Evolutionary conservation across 2,888 invertebrate species (phyloP).

Genomic region (Polymixis lichenea): DNA sequence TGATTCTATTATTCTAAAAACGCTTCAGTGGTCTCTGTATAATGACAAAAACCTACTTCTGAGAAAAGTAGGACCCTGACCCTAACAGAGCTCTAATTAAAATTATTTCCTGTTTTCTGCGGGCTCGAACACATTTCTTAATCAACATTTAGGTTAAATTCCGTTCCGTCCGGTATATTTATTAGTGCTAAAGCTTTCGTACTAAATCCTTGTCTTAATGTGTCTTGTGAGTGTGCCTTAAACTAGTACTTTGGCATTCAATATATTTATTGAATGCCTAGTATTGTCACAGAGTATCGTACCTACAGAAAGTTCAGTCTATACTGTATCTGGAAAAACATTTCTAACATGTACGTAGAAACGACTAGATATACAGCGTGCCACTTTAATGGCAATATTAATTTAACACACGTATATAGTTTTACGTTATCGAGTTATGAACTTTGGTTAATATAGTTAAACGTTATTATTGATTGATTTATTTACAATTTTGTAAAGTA

Average conservation of each 20-base stretch:
- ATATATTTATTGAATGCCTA: slow-evolving; percentile 36
- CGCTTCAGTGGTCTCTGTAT: neutral
- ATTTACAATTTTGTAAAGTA: too few species aligned
- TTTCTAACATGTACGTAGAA: neutral
- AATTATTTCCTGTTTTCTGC: neutral
- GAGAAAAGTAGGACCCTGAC: neutral
- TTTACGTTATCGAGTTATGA: too few species aligned
- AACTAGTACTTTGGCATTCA: slow-evolving; percentile 34
- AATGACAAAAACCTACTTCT: neutral
- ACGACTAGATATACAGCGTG: neutral
- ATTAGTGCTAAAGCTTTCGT: slow-evolving; percentile 35
- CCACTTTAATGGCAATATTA: too few species aligned
- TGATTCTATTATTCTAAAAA: neutral
- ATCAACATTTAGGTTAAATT: neutral
- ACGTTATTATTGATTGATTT: too few species aligned
- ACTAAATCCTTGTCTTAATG: slow-evolving; percentile 60
- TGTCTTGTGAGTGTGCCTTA: slow-evolving; percentile 48
- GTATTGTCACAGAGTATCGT: neutral
- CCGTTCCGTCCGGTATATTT: slow-evolving; percentile 7
- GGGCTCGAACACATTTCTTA: neutral
- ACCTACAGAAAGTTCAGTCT: neutral
- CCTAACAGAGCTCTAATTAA: neutral
- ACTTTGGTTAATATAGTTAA: too few species aligned
- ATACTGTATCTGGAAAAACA: neutral
- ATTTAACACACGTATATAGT: too few species aligned